Evolutionary conservation across 2,113 vertebrate genomes (phyloP).

Genomic region (Salvelinus sp.): DNA sequence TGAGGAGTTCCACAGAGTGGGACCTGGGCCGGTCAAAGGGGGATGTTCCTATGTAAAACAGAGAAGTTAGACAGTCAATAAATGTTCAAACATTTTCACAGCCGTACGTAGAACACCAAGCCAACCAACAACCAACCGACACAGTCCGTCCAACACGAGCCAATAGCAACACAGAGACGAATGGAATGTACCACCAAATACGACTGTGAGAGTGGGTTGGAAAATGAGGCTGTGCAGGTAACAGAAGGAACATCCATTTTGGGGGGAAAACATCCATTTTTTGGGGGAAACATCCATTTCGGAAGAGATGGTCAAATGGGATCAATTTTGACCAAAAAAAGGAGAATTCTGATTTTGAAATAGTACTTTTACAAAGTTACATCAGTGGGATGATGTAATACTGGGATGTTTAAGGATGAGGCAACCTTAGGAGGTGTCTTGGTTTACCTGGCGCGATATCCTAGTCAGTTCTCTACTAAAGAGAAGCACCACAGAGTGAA

Average conservation of each 20-base stretch:
- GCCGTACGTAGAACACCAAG: conserved; percentile 44
- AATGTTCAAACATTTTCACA: neutral
- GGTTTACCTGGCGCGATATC: conserved; percentile 94
- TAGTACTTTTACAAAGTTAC: conserved; percentile 75
- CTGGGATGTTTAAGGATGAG: conserved; percentile 83
- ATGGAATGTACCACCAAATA: conserved; percentile 86
- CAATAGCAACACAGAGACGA: conserved; percentile 80
- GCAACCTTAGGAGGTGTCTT: conserved; percentile 78
- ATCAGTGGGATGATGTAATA: conserved; percentile 84
- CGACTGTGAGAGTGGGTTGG: conserved; percentile 76
- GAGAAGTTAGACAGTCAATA: conserved; percentile 6
- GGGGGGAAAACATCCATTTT: conserved; percentile 52
- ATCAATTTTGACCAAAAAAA: conserved; percentile 46
- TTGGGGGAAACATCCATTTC: conserved; percentile 45
- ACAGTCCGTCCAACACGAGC: conserved; percentile 59
- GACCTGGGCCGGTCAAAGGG: conserved; percentile 60
- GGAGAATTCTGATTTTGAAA: conserved; percentile 27
- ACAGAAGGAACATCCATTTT: conserved; percentile 55
- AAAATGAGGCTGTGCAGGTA: conserved; percentile 76
- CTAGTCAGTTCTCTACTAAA: conserved; percentile 99
- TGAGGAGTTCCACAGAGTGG: conserved; percentile 69
- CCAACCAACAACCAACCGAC: conserved; percentile 40
- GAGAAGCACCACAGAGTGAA: conserved; percentile 89
- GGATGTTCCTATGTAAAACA: conserved; percentile 65
- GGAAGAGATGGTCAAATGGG: conserved; percentile 57